These are phyloP conservation scores for Sebastes iracundus DNA, from an alignment of 2,797 vertebrate genomes.

Conservation along the genomic window DNA sequence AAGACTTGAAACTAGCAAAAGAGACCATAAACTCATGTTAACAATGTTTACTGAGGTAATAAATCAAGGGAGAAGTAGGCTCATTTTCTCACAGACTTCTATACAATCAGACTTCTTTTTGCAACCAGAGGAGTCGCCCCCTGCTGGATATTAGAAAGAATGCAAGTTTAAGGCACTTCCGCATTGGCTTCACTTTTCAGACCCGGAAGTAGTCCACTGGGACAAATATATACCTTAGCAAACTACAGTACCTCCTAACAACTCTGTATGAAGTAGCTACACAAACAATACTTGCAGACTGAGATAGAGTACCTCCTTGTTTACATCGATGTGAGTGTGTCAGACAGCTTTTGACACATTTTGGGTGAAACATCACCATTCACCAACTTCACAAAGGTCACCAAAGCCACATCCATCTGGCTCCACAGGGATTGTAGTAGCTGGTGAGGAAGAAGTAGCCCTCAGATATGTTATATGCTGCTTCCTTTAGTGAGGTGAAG, in stretches of 20 bases:
- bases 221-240: neutral
- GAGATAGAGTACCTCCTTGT: neutral
- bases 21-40: no score
- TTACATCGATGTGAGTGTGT: neutral
- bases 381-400: neutral
- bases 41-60: no score
- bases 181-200: neutral
- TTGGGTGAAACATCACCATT: slow-evolving; percentile 17
- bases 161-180: neutral
- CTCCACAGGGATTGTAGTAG: neutral
- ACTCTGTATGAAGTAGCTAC: neutral
- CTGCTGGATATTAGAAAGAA: no score
- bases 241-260: neutral
- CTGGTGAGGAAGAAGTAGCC: neutral
- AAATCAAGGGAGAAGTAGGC: no score
- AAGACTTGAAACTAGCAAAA: no score
- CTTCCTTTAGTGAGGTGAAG: slow-evolving; percentile 30
- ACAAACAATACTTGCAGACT: neutral
- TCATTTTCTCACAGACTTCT: no score
- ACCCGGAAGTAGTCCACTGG: neutral
- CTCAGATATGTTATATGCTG: neutral
- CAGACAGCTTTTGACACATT: neutral
- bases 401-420: neutral
- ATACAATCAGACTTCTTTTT: no score
- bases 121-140: no score